Evolutionary conservation across 1,140 invertebrate species (phyloP), one percentile per base, ranked within the genome.

Genomic region (Bombus superbus): DNA sequence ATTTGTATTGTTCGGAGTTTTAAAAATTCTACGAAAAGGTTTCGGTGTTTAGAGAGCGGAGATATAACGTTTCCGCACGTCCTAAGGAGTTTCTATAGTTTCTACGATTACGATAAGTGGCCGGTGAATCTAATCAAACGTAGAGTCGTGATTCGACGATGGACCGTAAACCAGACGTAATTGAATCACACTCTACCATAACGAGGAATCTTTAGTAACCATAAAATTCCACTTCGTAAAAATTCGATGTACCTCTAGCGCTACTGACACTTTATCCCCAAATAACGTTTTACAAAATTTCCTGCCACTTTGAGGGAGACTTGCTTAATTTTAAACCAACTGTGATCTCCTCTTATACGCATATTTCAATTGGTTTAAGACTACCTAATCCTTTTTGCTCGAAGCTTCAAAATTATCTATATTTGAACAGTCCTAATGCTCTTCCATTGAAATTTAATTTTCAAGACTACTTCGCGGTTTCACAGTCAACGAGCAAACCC

Each of bases 211-310:
- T 76, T 76, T 59, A 76, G 32, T 42, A 11, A 25, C 47, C 74
- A 35, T 76, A 76, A 76, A 76, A 38, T 28, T 53, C 10, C 25
- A 35, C 73, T 75, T 75, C 44, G n/a, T 75, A 35, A 53, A 76
- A 76, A 59, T 76, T 76, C 35, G 25, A 28, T 32, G 22, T 22
- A 13, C 4, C 44, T 13, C 40, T 18, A 8, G n/a, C 6, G 1
- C 28, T 11, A 75, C 38, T 53, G 44, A 18, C 73, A 38, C 47
- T 53, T 75, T 35, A 53, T 35, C 3, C 2, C 2, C 44, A 25
- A 53, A 32, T 35, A 53, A 35, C 44, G 22, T 35, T 75, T 77
- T 22, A 25, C 68, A 10, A 69, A 69, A 40, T 35, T 22, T 40
- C 22, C 35, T 40, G 38, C 6, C 15, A 38, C 32, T 38, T 38